Percentiles rank a stretch among this genome's conserved stretches.
phyloP scores from a whole-genome alignment of 2,113 vertebrate species.

The Pygoscelis adeliae region DNA sequence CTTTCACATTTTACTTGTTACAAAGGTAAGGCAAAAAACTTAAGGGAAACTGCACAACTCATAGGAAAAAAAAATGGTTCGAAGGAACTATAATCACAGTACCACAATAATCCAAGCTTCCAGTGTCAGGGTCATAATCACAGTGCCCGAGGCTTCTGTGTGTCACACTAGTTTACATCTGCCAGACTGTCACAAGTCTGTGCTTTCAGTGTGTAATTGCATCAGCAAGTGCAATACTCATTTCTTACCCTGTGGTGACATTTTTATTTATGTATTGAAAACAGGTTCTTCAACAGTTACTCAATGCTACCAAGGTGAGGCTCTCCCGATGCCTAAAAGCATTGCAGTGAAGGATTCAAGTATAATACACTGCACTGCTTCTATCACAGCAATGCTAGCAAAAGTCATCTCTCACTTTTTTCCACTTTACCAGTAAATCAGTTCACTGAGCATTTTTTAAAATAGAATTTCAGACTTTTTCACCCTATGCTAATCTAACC shows the following conservation, averaged over 20 bases:
- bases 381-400: not conserved
- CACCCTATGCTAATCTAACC: not conserved
- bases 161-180: constrained; percentile 25
- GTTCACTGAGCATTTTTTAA: not conserved
- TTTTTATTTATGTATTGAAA: constrained; percentile 26
- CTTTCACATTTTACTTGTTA: not conserved
- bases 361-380: not conserved
- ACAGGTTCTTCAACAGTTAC: constrained; percentile 5
- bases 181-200: constrained; percentile 6
- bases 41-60: not conserved
- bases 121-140: not conserved
- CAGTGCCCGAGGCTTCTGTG: constrained; percentile 17
- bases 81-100: not conserved
- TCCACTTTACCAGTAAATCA: not conserved
- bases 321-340: not conserved
- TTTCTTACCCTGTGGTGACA: constrained; percentile 39
- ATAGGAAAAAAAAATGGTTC: not conserved
- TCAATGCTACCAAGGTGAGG: not conserved
- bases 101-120: not conserved
- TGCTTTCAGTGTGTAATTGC: constrained; percentile 35
- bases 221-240: constrained; percentile 49
- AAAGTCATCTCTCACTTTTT: not conserved
- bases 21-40: not conserved
- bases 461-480: not conserved
- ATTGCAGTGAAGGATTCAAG: accelerated